These are phyloP conservation scores for Selene dorsalis DNA, from an alignment of 2,797 vertebrate genomes.

Conservation along the genomic window DNA sequence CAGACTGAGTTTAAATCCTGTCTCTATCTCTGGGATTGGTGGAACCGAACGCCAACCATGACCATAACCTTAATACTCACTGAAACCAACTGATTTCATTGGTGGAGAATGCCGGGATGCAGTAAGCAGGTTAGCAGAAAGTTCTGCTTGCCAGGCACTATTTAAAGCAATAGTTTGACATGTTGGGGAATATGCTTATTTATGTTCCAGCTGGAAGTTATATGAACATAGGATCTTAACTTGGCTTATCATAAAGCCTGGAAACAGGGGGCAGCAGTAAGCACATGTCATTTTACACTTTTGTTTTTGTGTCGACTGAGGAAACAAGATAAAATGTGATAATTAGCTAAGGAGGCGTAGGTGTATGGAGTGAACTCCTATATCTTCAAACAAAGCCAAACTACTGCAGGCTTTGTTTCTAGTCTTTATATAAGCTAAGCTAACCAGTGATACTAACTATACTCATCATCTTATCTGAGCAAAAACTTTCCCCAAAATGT, in stretches of 20 bases:
- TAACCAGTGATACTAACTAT: background rate
- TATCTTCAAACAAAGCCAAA: background rate
- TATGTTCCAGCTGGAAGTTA: constrained; percentile 5
- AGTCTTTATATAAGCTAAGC: background rate
- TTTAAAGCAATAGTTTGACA: constrained; percentile 24
- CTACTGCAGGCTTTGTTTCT: background rate
- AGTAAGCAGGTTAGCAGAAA: constrained; percentile 13
- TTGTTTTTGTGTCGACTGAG: background rate
- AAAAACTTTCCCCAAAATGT: constrained; percentile 6
- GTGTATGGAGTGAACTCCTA: background rate
- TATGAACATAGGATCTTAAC: background rate
- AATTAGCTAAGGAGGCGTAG: background rate
- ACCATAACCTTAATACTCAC: constrained; percentile 1
- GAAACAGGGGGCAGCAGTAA: background rate
- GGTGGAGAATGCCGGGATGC: constrained; percentile 6
- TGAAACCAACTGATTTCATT: background rate
- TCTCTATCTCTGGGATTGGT: constrained; percentile 7
- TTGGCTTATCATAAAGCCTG: background rate
- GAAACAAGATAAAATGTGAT: background rate
- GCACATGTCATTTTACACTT: background rate
- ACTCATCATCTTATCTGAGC: background rate
- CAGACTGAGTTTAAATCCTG: constrained; percentile 10
- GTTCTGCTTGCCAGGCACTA: background rate
- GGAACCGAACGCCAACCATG: background rate
- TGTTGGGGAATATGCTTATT: background rate